Evolutionary conservation across 2,888 invertebrate species (phyloP).

Genomic region (Cactoblastis cactorum): DNA sequence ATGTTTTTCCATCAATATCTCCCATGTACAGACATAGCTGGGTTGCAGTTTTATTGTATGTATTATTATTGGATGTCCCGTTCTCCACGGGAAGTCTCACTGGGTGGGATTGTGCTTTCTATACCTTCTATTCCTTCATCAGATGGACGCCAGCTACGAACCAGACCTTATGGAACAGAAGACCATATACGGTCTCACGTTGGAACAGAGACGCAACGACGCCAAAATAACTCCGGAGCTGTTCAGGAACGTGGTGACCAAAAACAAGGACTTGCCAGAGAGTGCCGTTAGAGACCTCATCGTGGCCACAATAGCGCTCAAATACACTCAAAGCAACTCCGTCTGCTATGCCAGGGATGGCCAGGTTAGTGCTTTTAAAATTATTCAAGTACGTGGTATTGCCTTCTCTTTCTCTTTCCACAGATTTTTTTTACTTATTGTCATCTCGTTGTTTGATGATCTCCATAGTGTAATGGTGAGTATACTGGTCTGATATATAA

Average conservation of each 20-base stretch:
- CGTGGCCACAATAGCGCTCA: constrained; percentile 96
- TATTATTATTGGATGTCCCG: no score
- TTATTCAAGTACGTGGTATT: no score
- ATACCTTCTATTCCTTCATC: constrained; percentile 4
- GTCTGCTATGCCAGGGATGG: constrained; percentile 97
- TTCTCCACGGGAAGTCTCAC: no score
- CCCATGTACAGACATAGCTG: no score
- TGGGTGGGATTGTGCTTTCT: no score
- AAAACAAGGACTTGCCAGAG: constrained; percentile 83
- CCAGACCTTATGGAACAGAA: constrained; percentile 90
- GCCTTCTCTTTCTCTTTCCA: no score
- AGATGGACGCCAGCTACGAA: constrained; percentile 93
- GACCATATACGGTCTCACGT: constrained; percentile 61
- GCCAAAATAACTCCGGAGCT: constrained; percentile 87
- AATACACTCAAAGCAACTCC: constrained; percentile 99
- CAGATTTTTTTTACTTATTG: no score
- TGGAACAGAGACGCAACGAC: constrained; percentile 93
- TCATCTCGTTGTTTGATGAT: no score
- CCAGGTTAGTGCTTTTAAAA: constrained; percentile 75
- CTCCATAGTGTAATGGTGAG: no score
- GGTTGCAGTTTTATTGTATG: no score
- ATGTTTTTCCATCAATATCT: no score
- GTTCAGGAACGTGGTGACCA: constrained; percentile 90
- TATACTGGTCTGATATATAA: no score
- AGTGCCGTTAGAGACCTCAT: constrained; percentile 92